These are phyloP conservation scores for Acrocera orbiculus DNA, from an alignment of 2,888 invertebrate species.

Conservation along the genomic window DNA sequence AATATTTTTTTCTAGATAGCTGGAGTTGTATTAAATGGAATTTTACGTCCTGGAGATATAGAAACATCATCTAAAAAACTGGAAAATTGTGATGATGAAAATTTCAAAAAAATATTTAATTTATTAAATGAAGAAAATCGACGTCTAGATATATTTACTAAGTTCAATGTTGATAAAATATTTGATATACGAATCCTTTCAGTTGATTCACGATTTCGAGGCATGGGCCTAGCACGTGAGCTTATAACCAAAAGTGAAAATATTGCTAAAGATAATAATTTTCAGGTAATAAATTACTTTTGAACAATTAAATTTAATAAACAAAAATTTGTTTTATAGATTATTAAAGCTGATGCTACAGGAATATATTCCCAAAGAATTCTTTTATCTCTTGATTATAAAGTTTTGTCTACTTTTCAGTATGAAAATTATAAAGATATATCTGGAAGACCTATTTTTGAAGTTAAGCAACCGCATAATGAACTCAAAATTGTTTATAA, in stretches of 20 bases:
- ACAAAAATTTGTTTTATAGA: conserved; percentile 33
- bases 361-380: conserved; percentile 64
- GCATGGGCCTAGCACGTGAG: conserved; percentile 55
- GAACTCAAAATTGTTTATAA: conserved; percentile 48
- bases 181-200: conserved; percentile 69
- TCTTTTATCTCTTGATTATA: conserved; percentile 47
- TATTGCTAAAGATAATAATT: conserved; percentile 45
- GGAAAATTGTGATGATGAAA: conserved; percentile 41
- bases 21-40: conserved; percentile 63
- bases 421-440: conserved; percentile 54
- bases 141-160: conserved; percentile 47
- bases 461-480: conserved; percentile 44
- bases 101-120: conserved; percentile 62
- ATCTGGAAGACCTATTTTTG: conserved; percentile 40
- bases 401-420: conserved; percentile 41
- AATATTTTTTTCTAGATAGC: conserved; percentile 41
- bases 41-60: conserved; percentile 51
- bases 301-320: background rate
- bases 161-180: conserved; percentile 47
- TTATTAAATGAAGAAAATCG: conserved; percentile 54
- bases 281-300: conserved; percentile 44
- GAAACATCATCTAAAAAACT: conserved; percentile 51
- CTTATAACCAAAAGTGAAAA: conserved; percentile 49
- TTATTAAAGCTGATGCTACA: conserved; percentile 67
- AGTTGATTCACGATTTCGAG: conserved; percentile 47